Conservation (phyloP, 2,888 invertebrate genomes). For the Aporophyla lueneburgensis region DNA sequence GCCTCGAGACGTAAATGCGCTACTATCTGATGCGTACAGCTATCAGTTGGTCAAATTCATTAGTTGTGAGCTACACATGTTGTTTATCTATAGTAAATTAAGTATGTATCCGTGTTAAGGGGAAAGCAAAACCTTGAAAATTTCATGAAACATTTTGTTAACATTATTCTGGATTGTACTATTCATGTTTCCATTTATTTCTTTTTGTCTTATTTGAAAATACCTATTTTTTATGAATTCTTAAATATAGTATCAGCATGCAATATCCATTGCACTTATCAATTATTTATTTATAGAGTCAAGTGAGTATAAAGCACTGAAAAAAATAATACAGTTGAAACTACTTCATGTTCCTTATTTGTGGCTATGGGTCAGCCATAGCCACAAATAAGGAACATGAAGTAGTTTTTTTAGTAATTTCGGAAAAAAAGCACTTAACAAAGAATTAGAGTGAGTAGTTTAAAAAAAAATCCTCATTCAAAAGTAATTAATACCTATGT, state of each 20-base stretch:
- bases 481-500: too few relatives aligned
- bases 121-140: slow-evolving; percentile 27
- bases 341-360: not conserved
- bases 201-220: not conserved
- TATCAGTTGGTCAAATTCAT: slow-evolving; percentile 21
- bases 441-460: too few relatives aligned
- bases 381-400: too few relatives aligned
- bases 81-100: slow-evolving; percentile 8
- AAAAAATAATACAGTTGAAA: not conserved
- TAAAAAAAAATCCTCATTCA: too few relatives aligned
- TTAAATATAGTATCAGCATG: not conserved
- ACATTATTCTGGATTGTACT: not conserved
- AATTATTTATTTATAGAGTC: not conserved
- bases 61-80: slow-evolving; percentile 19
- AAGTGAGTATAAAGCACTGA: too few relatives aligned
- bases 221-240: not conserved
- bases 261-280: too few relatives aligned
- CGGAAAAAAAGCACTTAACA: too few relatives aligned
- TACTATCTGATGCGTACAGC: not conserved
- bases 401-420: too few relatives aligned
- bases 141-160: slow-evolving; percentile 27
- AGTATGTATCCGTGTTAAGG: slow-evolving; percentile 35
- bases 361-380: too few relatives aligned
- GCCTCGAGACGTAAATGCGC: not conserved
- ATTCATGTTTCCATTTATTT: not conserved